Conservation (phyloP, 23 tunicate species). For the Oikopleura vanhoeffeni region DNA sequence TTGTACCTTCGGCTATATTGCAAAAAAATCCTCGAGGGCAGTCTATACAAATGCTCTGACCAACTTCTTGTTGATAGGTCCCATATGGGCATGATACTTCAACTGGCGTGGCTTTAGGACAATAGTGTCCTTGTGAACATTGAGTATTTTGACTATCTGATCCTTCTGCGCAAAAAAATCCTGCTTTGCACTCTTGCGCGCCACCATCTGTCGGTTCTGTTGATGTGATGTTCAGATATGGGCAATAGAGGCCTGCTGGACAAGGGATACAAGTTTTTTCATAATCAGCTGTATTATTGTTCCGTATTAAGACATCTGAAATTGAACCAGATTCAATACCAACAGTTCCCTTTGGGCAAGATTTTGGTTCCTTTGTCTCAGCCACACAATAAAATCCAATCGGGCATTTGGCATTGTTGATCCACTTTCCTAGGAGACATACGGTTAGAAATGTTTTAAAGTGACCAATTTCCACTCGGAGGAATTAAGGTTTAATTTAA, state of each 20-base stretch:
- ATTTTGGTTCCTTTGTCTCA: background rate
- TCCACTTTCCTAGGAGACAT: background rate
- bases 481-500: no score
- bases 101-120: slow-evolving; percentile 18
- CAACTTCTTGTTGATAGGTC: background rate
- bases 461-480: no score
- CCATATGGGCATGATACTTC: background rate
- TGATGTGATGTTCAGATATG: background rate
- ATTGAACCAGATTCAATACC: background rate
- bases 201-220: background rate
- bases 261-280: background rate
- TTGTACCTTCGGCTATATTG: background rate
- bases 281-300: background rate
- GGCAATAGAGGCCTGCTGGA: background rate
- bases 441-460: no score
- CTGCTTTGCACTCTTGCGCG: background rate
- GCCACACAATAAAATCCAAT: background rate
- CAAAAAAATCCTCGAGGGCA: background rate
- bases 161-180: background rate
- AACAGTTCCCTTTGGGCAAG: background rate
- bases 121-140: slow-evolving; percentile 32
- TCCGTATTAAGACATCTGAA: no score
- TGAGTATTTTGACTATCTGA: background rate
- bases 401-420: background rate
- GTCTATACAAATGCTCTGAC: background rate